Evolutionary conservation across 2,113 vertebrate species (phyloP), one percentile per base, ranked within the genome.

Genomic region (Toxostoma redivivum): DNA sequence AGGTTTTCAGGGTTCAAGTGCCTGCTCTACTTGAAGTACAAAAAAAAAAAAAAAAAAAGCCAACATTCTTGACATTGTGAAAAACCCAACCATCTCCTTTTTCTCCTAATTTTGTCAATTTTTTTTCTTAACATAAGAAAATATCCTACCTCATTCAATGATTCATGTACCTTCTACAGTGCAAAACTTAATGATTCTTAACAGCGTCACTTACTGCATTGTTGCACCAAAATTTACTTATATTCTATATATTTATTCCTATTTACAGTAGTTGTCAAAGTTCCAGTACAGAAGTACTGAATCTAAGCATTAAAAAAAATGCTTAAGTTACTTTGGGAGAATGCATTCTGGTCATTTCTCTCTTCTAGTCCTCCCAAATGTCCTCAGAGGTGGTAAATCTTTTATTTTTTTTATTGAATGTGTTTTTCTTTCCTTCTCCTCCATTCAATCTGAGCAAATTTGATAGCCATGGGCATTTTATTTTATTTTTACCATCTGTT

Each of bases 401-500:
- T 72, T 28, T 57, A 11, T 27, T 50, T 47, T 86, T 86, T 85
- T 78, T 65, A 71, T 67, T 69, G 47, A 45, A 62, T 74, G 24
- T 74, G 25, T 8, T 94, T 96, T 94, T 91, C 53, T 81, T 90
- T 90, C 65, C 35, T 73, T 13, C 23, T 74, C 12, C 42, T 69
- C 56, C 61, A 70, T 90, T 91, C 90, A 74, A 91, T 81, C 78
- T 82, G 42, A 81, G 42, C 15, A 94, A 94, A 92, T 94, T 90
- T 88, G 53, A 86, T 95, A 91, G 76, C 92, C 71, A 62, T 48
- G 57, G 74, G 93, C 92, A 61, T 85, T 94, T 93, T 81, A 37
- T 86, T 94, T 95, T 90, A 91, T 79, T 95, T 91, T 95, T 94
- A 51, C 94, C 87, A 83, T 96, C 93, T 95, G 88, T 82, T 95